phyloP scores from a whole-genome alignment of 1,140 invertebrate genomes.

The Babylonia areolata region DNA sequence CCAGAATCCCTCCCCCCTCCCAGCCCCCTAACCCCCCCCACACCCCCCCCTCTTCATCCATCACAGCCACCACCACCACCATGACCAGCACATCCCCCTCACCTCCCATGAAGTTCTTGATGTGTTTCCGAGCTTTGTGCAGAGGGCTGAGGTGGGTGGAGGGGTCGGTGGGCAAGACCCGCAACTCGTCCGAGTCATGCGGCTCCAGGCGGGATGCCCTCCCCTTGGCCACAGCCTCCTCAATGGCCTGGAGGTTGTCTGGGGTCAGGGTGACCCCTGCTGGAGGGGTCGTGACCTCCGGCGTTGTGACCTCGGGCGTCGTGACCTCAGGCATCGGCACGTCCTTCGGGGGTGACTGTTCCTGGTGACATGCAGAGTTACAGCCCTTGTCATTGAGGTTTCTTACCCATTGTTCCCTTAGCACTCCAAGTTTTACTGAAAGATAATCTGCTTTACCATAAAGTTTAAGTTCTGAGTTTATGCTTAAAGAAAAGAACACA shows the following conservation, averaged over 20 bases:
- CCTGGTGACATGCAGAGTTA: background rate
- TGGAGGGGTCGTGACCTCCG: background rate
- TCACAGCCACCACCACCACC: background rate
- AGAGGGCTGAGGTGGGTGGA: constrained; percentile 57
- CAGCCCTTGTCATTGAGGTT: too few species aligned
- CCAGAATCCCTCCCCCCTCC: background rate
- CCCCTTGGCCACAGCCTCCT: constrained; percentile 43
- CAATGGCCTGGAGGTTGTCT: constrained; percentile 45
- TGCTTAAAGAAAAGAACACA: too few species aligned
- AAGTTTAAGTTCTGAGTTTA: too few species aligned
- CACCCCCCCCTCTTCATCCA: background rate
- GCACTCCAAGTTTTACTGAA: too few species aligned
- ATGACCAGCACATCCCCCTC: background rate
- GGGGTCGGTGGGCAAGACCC: background rate
- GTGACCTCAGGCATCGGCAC: background rate
- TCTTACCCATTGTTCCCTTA: too few species aligned
- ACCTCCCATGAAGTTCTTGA: constrained; percentile 61
- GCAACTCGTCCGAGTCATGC: background rate
- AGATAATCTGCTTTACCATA: too few species aligned
- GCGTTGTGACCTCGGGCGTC: constrained; percentile 34
- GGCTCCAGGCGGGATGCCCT: background rate
- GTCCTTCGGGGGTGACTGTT: constrained; percentile 18
- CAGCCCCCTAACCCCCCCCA: background rate
- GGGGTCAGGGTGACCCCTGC: constrained; percentile 36
- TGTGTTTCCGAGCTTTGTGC: constrained; percentile 47